A percentile compares a stretch with the other conserved stretches of the same genome.
Conservation (phyloP, 2,888 invertebrate genomes). For the Acanthosepion esculentum region DNA sequence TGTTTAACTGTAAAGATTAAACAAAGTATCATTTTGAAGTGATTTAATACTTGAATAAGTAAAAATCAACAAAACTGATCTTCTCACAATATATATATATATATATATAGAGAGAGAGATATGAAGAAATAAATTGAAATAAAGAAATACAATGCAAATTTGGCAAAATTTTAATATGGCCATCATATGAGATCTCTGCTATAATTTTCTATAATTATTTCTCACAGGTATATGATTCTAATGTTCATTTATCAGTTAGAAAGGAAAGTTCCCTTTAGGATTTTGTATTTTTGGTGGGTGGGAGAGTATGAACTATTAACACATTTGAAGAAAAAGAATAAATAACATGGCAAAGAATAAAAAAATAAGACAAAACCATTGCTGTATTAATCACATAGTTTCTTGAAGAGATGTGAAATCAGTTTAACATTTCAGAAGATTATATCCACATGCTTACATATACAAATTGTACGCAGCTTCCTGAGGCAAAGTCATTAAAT, state of each 20-base stretch:
- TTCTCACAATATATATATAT: background rate
- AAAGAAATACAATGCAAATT: background rate
- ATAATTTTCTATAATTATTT: slow-evolving; percentile 33
- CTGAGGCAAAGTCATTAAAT: background rate
- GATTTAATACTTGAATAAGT: background rate
- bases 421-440: background rate
- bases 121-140: background rate
- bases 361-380: background rate
- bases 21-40: no score
- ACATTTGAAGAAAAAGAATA: background rate
- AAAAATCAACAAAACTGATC: slow-evolving; percentile 33
- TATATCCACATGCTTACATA: slow-evolving; percentile 7
- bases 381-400: background rate
- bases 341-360: background rate
- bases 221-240: background rate
- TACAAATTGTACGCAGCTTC: background rate
- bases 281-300: background rate
- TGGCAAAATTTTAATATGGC: background rate
- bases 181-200: background rate
- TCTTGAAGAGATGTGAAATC: background rate
- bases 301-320: background rate
- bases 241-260: background rate
- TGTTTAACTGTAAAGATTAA: no score
- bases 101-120: background rate
- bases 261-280: background rate